Conservation (phyloP, 2,113 vertebrate species). For the Ceuthmochares aereus region DNA sequence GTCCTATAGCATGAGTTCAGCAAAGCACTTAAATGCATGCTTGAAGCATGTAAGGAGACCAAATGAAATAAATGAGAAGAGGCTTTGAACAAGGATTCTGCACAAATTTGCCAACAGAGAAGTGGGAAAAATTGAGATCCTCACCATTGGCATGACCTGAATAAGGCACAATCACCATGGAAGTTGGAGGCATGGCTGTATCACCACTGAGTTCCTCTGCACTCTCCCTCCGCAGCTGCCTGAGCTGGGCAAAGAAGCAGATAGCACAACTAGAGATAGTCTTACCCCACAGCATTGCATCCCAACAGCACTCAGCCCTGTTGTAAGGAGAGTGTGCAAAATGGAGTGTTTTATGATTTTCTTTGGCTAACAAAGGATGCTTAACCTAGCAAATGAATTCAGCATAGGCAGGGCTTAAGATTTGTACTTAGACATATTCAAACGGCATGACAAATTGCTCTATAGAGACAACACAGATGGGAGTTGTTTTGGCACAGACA, state of each 20-base stretch:
- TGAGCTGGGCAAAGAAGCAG: background rate
- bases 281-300: background rate
- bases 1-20: background rate
- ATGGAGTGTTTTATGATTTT: background rate
- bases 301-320: rapidly evolving
- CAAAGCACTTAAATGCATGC: background rate
- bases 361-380: background rate
- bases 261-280: background rate
- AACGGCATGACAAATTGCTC: background rate
- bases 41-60: background rate
- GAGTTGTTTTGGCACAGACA: background rate
- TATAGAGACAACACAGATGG: background rate
- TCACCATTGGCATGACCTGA: background rate
- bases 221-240: rapidly evolving
- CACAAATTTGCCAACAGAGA: background rate
- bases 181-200: background rate
- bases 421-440: rapidly evolving
- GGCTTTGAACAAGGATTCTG: background rate
- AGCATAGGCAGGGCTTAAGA: background rate
- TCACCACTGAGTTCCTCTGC: background rate
- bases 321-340: background rate
- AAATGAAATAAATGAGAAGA: background rate
- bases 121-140: background rate
- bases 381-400: background rate
- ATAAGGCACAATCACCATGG: rapidly evolving